Evolutionary conservation across 2,797 vertebrate species (phyloP).

Genomic region (Propithecus perrieri): DNA sequence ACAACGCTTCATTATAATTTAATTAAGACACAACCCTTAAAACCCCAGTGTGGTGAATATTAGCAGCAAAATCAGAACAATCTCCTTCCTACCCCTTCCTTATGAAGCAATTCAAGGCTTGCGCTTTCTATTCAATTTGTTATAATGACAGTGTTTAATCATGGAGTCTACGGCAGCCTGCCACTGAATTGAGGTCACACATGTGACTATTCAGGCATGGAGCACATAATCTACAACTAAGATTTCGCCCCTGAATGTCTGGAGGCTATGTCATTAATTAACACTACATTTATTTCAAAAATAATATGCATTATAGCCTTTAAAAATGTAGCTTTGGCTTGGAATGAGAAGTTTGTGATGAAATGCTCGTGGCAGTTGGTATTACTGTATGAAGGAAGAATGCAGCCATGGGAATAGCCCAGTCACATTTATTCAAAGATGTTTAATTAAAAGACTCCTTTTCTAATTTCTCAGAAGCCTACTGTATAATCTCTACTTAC

Average conservation of each 20-base stretch:
- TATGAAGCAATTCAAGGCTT: conserved; percentile 86
- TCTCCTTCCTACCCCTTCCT: conserved; percentile 82
- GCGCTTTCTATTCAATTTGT: conserved; percentile 88
- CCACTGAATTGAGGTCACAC: conserved; percentile 88
- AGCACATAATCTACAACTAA: conserved; percentile 86
- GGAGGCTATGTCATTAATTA: conserved; percentile 87
- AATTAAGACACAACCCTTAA: conserved; percentile 85
- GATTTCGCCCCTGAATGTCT: conserved; percentile 83
- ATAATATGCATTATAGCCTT: conserved; percentile 69
- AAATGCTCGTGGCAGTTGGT: conserved; percentile 71
- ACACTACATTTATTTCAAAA: conserved; percentile 81
- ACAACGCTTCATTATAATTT: conserved; percentile 84
- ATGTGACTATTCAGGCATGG: conserved; percentile 86
- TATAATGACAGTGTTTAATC: conserved; percentile 90
- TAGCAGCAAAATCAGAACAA: conserved; percentile 84
- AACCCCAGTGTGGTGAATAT: conserved; percentile 79
- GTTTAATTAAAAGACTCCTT: conserved; percentile 80
- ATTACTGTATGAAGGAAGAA: conserved; percentile 48
- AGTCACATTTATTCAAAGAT: conserved; percentile 71
- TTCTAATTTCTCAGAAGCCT: conserved; percentile 70
- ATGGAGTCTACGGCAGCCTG: conserved; percentile 78
- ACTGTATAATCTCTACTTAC: conserved; percentile 57
- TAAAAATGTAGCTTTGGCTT: conserved; percentile 78
- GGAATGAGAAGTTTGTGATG: conserved; percentile 74
- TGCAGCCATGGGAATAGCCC: conserved; percentile 64